phyloP scores from a whole-genome alignment of 2,113 vertebrate genomes.

The Sebastes schlegelii region DNA sequence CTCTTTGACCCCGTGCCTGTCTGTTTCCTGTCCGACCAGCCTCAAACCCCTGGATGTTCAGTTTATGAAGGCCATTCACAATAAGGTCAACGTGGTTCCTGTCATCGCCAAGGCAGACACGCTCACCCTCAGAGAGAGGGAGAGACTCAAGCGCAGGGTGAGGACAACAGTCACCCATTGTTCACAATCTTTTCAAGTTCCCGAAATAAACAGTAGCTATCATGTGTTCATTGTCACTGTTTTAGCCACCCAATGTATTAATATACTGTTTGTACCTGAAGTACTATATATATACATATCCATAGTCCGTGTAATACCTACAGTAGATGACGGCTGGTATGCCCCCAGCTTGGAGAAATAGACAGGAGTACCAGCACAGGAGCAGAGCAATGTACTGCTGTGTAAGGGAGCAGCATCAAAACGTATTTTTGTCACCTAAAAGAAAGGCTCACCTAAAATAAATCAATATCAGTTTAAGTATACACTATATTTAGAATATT shows the following conservation, averaged over 20 bases:
- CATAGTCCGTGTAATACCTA: too few species aligned
- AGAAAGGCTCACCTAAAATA: too few species aligned
- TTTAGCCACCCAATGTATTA: not conserved
- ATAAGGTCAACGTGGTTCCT: conserved; percentile 88
- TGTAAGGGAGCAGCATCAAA: too few species aligned
- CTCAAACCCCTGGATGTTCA: conserved; percentile 88
- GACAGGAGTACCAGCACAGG: too few species aligned
- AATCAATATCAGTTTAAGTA: too few species aligned
- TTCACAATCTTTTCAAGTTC: conserved; percentile 36
- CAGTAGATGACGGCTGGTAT: too few species aligned
- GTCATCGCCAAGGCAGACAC: conserved; percentile 89
- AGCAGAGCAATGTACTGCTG: too few species aligned
- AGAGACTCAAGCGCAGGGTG: conserved; percentile 96
- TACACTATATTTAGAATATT: too few species aligned
- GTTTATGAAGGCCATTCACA: conserved; percentile 91
- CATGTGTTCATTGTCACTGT: not conserved
- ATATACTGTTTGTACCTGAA: not conserved
- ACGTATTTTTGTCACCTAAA: too few species aligned
- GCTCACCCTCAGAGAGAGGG: conserved; percentile 91
- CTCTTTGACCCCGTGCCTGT: not conserved
- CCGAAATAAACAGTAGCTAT: conserved; percentile 31
- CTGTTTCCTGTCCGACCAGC: conserved; percentile 66
- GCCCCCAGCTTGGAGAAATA: too few species aligned
- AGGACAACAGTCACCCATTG: conserved; percentile 52
- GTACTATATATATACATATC: not conserved